A percentile compares a stretch with the other conserved stretches of the same genome.
Evolutionary conservation across 2,888 invertebrate species (phyloP).

Genomic region (Polymixis flavicincta): DNA sequence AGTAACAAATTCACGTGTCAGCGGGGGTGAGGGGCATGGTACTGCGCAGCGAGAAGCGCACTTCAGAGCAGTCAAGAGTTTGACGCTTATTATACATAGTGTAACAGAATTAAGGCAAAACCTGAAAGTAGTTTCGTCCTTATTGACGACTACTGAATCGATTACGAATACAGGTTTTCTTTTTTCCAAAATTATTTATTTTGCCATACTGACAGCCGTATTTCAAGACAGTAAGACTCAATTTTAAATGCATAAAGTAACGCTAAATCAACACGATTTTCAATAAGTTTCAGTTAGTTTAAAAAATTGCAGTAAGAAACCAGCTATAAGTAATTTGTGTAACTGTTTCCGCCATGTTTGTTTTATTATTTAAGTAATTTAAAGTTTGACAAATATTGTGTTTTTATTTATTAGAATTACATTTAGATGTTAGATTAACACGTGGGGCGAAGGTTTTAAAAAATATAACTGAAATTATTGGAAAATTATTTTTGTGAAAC

Average conservation of each 20-base stretch:
- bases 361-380: slow-evolving; percentile 55
- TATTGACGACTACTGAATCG: too few relatives aligned
- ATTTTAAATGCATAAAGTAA: too few relatives aligned
- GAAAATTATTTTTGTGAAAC: not conserved
- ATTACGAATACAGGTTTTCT: too few relatives aligned
- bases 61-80: not conserved
- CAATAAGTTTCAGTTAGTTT: too few relatives aligned
- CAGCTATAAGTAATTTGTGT: slow-evolving; percentile 5
- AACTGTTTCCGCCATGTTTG: slow-evolving; percentile 42
- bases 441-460: slow-evolving; percentile 17
- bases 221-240: too few relatives aligned
- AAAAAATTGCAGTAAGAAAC: slow-evolving; percentile 21
- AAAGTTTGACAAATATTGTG: slow-evolving; percentile 48
- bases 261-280: too few relatives aligned
- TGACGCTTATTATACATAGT: not conserved
- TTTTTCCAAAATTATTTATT: too few relatives aligned
- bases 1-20: not conserved
- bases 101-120: too few relatives aligned
- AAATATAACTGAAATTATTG: not conserved
- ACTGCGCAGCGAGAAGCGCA: not conserved
- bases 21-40: not conserved
- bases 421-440: slow-evolving; percentile 46
- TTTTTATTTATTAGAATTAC: slow-evolving; percentile 56
- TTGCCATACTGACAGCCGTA: too few relatives aligned
- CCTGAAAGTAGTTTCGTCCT: too few relatives aligned